A percentile compares a stretch with the other conserved stretches of the same genome.
Evolutionary conservation across 2,113 vertebrate species (phyloP).

Genomic region (Bubo blakistoni): DNA sequence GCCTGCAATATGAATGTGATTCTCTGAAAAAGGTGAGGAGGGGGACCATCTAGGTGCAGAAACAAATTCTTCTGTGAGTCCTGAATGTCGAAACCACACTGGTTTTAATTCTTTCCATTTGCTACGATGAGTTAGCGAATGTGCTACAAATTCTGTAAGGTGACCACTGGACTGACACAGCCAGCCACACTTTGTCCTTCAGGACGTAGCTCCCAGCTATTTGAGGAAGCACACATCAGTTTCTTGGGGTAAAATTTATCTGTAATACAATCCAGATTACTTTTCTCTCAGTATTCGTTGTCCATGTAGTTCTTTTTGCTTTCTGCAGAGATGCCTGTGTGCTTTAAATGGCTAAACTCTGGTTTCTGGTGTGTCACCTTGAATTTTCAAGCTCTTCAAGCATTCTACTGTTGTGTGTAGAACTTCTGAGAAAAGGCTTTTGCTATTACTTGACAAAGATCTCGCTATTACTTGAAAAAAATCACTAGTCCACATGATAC

Average conservation of each 20-base stretch:
- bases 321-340: not conserved
- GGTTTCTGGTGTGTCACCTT: slow-evolving; percentile 10
- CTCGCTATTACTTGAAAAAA: slow-evolving; percentile 64
- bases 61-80: slow-evolving; percentile 55
- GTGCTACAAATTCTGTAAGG: not conserved
- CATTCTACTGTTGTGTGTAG: slow-evolving; percentile 68
- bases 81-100: slow-evolving; percentile 67
- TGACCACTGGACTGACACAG: not conserved
- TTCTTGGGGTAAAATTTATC: not conserved
- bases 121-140: slow-evolving; percentile 28
- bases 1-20: slow-evolving; percentile 71
- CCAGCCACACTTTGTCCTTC: not conserved
- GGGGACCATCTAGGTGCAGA: slow-evolving; percentile 44
- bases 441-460: slow-evolving; percentile 62
- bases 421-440: slow-evolving; percentile 66
- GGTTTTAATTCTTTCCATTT: slow-evolving; percentile 46
- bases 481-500: not conserved
- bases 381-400: slow-evolving; percentile 43
- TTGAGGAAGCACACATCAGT: not conserved
- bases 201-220: not conserved
- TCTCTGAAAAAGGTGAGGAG: slow-evolving; percentile 7
- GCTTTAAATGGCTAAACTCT: not conserved
- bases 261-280: not conserved
- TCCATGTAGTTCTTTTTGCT: not conserved
- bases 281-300: not conserved